A percentile compares a stretch with the other conserved stretches of the same genome.
phyloP scores from a whole-genome alignment of 2,888 invertebrate species.

The Cosmopolites sordidus region DNA sequence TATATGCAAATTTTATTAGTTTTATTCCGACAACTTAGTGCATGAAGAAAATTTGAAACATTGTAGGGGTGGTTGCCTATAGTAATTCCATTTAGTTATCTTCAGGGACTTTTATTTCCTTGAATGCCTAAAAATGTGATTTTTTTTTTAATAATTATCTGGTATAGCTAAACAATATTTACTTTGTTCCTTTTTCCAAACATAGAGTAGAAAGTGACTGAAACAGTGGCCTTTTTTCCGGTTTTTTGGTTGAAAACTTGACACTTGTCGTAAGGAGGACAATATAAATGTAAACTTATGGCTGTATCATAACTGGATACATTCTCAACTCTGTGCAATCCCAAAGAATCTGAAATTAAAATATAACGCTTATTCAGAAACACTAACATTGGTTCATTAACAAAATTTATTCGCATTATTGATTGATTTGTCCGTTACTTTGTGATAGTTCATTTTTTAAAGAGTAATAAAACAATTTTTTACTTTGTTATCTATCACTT shows the following conservation, averaged over 20 bases:
- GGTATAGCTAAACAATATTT: conserved; percentile 23
- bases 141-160: no score
- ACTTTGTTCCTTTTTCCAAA: conserved; percentile 74
- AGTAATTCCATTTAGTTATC: conserved; percentile 36
- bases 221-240: conserved; percentile 65
- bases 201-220: conserved; percentile 91
- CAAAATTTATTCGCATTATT: no score
- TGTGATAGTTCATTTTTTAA: no score
- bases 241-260: conserved; percentile 88
- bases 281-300: conserved; percentile 91
- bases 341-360: conserved; percentile 72
- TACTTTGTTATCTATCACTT: no score
- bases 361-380: no score
- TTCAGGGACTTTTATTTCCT: conserved; percentile 39
- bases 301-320: conserved; percentile 83
- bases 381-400: no score
- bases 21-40: no score
- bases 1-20: no score
- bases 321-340: conserved; percentile 94
- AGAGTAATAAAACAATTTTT: no score
- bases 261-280: conserved; percentile 87
- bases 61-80: no score
- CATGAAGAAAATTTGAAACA: no score
- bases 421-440: no score
- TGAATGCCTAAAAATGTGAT: conserved; percentile 34